Evolutionary conservation across 30 jellyfish, hydroid and myxozoan species (phyloP), one percentile per base, ranked within the genome.

Genomic region (Turritopsis dohrnii): DNA sequence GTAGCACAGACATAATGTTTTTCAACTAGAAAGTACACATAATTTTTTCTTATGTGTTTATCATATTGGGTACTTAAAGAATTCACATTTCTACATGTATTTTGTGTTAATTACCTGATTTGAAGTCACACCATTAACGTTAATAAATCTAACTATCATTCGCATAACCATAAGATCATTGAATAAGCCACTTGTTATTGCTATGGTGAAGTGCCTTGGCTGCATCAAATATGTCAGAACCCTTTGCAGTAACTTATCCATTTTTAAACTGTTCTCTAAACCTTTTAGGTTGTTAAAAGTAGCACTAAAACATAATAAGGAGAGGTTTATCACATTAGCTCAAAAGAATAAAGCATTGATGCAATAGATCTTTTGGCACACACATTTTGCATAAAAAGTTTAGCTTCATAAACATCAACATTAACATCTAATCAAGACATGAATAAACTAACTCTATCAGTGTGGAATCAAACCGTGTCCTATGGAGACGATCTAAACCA

Each of bases 371-470:
- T 1, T 17, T 3, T 21, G 29, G 17, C 9, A 21, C 27, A 26
- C 27, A 66, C 76, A 3, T 66, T 66, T 21, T 21, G n/a, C n/a
- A n/a, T n/a, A n/a, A n/a, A n/a, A n/a, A n/a, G n/a, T n/a, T n/a
- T n/a, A n/a, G n/a, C n/a, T n/a, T n/a, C n/a, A n/a, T n/a, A n/a
- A n/a, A n/a, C n/a, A n/a, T n/a, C n/a, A n/a, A n/a, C n/a, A n/a
- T n/a, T n/a, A n/a, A n/a, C n/a, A n/a, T n/a, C n/a, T n/a, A n/a
- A n/a, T n/a, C n/a, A n/a, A n/a, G n/a, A n/a, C n/a, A n/a, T n/a
- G n/a, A n/a, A n/a, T 41, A 41, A 66, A 66, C 76, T 66, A 21
- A 66, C 76, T 66, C 76, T 66, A 66, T 21, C 29, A 66, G 29
- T 66, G 5, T 66, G 17, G 27, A 21, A 7, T 66, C 29, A 66